phyloP scores from a whole-genome alignment of 2,113 vertebrate genomes.

The Microtus ochrogaster region DNA sequence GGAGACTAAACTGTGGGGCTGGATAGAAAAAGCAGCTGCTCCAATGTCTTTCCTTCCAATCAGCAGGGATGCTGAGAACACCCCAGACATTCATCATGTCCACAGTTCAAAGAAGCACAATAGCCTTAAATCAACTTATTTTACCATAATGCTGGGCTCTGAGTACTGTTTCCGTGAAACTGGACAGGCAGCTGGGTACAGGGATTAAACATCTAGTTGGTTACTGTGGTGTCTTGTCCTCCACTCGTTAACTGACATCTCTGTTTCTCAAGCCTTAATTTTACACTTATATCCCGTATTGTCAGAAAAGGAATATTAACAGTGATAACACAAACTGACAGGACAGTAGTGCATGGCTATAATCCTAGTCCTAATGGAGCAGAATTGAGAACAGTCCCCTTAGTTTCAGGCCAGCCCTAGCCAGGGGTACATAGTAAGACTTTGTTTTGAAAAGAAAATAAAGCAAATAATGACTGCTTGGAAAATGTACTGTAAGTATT shows the following conservation, averaged over 20 bases:
- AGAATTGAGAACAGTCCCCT: not conserved
- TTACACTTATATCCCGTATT: not conserved
- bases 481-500: not conserved
- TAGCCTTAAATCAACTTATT: not conserved
- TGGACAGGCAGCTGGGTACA: no score
- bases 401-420: not conserved
- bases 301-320: not conserved
- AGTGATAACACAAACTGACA: not conserved
- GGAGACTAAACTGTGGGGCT: no score
- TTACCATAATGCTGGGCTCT: not conserved
- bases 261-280: not conserved
- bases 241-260: not conserved
- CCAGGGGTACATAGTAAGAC: fast-evolving
- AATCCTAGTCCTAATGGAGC: not conserved
- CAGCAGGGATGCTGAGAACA: not conserved
- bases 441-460: not conserved
- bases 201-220: not conserved
- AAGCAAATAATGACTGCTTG: not conserved
- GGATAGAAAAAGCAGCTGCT: not conserved
- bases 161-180: fast-evolving
- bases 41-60: not conserved
- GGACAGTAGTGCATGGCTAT: no score
- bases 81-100: no score
- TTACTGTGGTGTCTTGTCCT: not conserved
- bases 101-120: not conserved